Conservation (phyloP, 64 coral and sea anemone genomes). For the Pachyseris speciosa region DNA sequence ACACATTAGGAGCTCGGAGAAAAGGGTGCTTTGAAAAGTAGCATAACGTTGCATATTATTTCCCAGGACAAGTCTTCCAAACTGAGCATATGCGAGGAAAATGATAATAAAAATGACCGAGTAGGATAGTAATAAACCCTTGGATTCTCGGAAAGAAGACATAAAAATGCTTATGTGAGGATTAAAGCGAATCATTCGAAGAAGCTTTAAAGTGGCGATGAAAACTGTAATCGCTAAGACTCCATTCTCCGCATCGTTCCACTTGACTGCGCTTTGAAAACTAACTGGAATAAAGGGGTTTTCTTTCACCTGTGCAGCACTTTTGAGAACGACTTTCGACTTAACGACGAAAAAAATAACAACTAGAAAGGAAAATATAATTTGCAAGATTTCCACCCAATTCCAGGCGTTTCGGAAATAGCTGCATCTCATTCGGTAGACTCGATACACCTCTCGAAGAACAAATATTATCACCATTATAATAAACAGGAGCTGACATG, state of each 20-base stretch:
- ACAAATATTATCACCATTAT: slow-evolving; percentile 32
- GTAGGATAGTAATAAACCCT: slow-evolving; percentile 38
- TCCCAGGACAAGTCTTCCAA: slow-evolving; percentile 60
- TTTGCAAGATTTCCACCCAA: slow-evolving; percentile 35
- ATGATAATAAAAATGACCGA: slow-evolving; percentile 42
- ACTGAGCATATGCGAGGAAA: slow-evolving; percentile 72
- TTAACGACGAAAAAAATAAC: slow-evolving; percentile 45
- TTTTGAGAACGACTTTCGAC: slow-evolving; percentile 9
- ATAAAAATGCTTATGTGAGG: slow-evolving; percentile 34
- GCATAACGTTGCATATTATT: slow-evolving; percentile 44
- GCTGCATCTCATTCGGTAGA: slow-evolving; percentile 27
- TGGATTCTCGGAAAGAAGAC: slow-evolving; percentile 33
- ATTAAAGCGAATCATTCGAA: slow-evolving; percentile 69
- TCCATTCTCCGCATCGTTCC: slow-evolving; percentile 12
- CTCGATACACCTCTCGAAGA: slow-evolving; percentile 27
- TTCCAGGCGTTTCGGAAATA: slow-evolving; percentile 76
- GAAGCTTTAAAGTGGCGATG: slow-evolving; percentile 66
- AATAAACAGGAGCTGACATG: slow-evolving; percentile 62
- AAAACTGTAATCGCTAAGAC: slow-evolving; percentile 56
- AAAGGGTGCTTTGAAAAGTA: slow-evolving; percentile 34
- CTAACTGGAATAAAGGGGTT: slow-evolving; percentile 71
- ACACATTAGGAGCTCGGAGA: slow-evolving; percentile 63
- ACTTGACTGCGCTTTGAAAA: slow-evolving; percentile 29
- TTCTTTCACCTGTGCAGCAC: background rate
- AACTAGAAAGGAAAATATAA: slow-evolving; percentile 16